Percentiles rank a stretch among this genome's conserved stretches.
phyloP scores from a whole-genome alignment of 2,797 vertebrate genomes.

The Erpetoichthys calabaricus region DNA sequence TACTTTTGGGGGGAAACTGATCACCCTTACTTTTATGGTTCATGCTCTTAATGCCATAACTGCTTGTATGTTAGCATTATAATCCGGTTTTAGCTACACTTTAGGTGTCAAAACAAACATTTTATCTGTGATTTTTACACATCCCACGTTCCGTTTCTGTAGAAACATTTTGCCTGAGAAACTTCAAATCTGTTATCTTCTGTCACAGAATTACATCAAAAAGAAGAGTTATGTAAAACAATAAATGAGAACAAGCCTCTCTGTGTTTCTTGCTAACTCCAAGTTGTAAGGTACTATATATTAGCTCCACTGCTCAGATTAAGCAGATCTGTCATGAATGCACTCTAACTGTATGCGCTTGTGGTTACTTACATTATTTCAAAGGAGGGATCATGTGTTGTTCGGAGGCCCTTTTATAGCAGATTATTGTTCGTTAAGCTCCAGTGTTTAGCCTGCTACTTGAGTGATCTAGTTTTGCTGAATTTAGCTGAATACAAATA shows the following conservation, averaged over 20 bases:
- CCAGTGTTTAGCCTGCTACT: constrained; percentile 17
- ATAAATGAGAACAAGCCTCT: not conserved
- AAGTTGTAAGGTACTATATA: no score
- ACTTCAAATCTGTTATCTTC: no score
- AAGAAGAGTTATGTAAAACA: not conserved
- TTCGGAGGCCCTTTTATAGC: constrained; percentile 16
- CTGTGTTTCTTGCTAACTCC: no score
- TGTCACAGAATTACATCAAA: not conserved
- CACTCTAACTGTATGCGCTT: not conserved
- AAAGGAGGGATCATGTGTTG: constrained; percentile 14
- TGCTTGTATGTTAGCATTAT: not conserved
- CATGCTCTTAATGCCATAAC: not conserved
- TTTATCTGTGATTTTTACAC: not conserved
- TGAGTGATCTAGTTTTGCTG: constrained; percentile 9
- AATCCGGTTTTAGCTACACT: not conserved
- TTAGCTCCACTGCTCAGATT: no score
- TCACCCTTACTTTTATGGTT: no score
- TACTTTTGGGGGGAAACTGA: no score
- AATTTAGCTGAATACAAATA: constrained; percentile 12
- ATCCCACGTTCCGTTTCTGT: not conserved
- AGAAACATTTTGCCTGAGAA: not conserved
- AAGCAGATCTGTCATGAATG: no score
- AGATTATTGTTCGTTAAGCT: constrained; percentile 18
- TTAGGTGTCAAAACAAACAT: not conserved
- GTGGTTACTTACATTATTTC: constrained; percentile 17